Base-by-base conservation (phyloP, 35 echinoderm and acorn worm genomes). In the Anneissia japonica region DNA sequence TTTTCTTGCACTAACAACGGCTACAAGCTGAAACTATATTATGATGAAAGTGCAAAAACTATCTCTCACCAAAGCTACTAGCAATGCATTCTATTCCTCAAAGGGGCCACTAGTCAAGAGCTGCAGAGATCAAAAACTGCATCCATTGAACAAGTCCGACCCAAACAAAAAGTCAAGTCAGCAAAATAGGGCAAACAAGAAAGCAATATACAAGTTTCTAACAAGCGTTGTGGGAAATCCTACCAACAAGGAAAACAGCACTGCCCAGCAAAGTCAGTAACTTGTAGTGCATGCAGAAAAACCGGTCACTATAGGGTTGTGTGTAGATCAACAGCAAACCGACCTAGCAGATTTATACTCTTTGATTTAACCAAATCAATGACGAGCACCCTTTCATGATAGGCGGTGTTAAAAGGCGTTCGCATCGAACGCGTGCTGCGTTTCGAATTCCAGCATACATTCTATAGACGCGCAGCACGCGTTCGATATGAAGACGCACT, bases 231-330 rank as follows among this genome's bases (percentile, higher is more conserved):
- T 77, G 16, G 76, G 33, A 77, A 12, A 34, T 37, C 32, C 11
- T 31, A 34, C 32, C 32, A 1, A 34, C n/a, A 32, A 0, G 36
- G 36, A 34, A 77, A 37, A 77, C 32, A 35, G 30, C 31, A 77
- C 30, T 77, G 76, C 33, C 76, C 76, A 77, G 76, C 76, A 37
- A 77, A 77, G 31, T 35, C 32, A 34, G 76, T 31, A 34, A 77
- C 76, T 34, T 77, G 76, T 37, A 77, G 33, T 37, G 76, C 76
- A 77, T 77, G 76, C 76, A 12, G 32, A 26, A 77, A 77, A 37
- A 37, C 36, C 23, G 76, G 76, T 32, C 76, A 77, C 76, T 77
- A 35, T 32, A 37, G 13, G 36, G 36, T 13, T 32, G 76, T 77
- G 32, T 77, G 76, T 37, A 77, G 76, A 37, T 77, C 76, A 34